Conservation (phyloP, 2,797 vertebrate genomes). For the Craterocephalus amniculus region DNA sequence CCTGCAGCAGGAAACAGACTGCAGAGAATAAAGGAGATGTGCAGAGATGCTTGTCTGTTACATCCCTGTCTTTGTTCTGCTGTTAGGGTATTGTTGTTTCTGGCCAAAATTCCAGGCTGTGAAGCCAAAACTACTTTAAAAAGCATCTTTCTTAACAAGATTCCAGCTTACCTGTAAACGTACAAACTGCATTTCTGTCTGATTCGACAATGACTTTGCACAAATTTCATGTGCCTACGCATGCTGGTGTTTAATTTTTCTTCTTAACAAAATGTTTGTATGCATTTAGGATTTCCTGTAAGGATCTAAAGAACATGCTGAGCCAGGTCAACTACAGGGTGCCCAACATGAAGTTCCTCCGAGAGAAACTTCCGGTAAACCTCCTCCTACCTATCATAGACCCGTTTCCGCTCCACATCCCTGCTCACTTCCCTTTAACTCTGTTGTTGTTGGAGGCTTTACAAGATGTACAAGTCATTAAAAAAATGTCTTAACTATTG, state of each 20-base stretch:
- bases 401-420: constrained; percentile 13
- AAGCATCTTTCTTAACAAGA: constrained; percentile 11
- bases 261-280: constrained; percentile 42
- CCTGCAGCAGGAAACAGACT: constrained; percentile 85
- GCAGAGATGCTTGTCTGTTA: constrained; percentile 72
- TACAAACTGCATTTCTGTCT: background rate
- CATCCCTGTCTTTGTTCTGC: constrained; percentile 66
- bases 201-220: constrained; percentile 6
- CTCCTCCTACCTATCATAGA: constrained; percentile 40
- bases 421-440: constrained; percentile 31
- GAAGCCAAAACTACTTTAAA: constrained; percentile 25
- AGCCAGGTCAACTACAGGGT: constrained; percentile 98
- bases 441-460: constrained; percentile 1
- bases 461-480: constrained; percentile 15
- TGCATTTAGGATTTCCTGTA: constrained; percentile 92
- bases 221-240: constrained; percentile 25
- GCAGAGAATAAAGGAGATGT: constrained; percentile 73
- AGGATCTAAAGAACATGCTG: constrained; percentile 98
- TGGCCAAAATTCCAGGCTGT: constrained; percentile 45
- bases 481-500: background rate
- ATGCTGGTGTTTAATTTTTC: constrained; percentile 53
- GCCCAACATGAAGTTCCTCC: constrained; percentile 97
- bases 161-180: constrained; percentile 9
- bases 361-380: constrained; percentile 94
- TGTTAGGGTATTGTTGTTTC: constrained; percentile 42